Base-by-base conservation (phyloP, 2,797 vertebrate genomes). In the Allobates femoralis region DNA sequence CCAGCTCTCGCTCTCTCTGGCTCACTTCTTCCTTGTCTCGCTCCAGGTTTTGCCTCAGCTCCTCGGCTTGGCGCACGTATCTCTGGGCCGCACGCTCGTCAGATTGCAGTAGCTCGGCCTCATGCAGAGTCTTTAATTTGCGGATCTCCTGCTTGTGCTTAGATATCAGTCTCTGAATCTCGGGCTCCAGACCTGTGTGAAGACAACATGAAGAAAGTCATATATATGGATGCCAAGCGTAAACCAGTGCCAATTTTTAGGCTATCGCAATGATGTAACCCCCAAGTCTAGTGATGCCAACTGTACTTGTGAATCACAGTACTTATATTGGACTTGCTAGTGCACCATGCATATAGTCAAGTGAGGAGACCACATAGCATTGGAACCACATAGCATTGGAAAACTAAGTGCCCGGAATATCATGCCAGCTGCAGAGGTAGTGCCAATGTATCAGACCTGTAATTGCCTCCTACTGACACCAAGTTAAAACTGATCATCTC, bases 141-240 rank as follows among this genome's bases (percentile, higher is more conserved):
- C 94, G 94, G 91, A 99, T 94, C 91, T 99, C 98, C 91, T 97
- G 96, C 79, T 95, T 97, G 92, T 99, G 98, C 89, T 95, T 97
- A 3, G 95, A 93, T 6, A 99, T 94, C 32, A 99, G 94, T 92
- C 96, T 98, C 95, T 98, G 98, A 93, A 99, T 96, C 94, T 99
- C 97, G 0, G 98, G 97, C 91, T 99, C 98, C 90, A 99, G 94
- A 41, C 98, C 98, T 99, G 90, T 1, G 0, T 19, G 11, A 19
- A 66, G 73, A 34, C 3, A 5, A 4, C 8, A 37, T 41, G 26
- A 1, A 23, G 16, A 67, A 3, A 34, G 28, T 64, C 26, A 64
- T 28, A 28, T 26, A 64, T 64, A 64, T 18, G 64, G 60, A 26
- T 64, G 60, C 60, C n/a, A 30, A 5, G 62, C 3, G 28, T 1